A percentile compares a stretch with the other conserved stretches of the same genome.
phyloP scores from a whole-genome alignment of 2,888 invertebrate genomes.

The Cistogaster globosa region DNA sequence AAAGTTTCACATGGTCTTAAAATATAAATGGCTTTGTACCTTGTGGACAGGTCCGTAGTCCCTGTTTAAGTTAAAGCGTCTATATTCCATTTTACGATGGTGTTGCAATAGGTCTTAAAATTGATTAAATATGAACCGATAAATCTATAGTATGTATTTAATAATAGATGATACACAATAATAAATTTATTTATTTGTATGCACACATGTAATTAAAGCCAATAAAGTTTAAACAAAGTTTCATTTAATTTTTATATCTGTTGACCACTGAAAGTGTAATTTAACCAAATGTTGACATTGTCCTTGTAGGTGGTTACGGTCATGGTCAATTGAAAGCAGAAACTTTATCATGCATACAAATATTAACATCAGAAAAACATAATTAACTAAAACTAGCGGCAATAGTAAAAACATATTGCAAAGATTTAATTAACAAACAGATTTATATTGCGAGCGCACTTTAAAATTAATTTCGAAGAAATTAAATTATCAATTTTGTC shows the following conservation, averaged over 20 bases:
- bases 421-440: conserved; percentile 1
- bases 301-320: conserved; percentile 48
- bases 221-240: conserved; percentile 48
- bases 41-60: too few species aligned
- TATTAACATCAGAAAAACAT: conserved; percentile 31
- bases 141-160: too few species aligned
- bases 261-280: conserved; percentile 53
- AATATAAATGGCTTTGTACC: too few species aligned
- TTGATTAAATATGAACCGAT: too few species aligned
- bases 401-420: conserved; percentile 17
- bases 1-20: too few species aligned
- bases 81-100: too few species aligned
- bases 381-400: conserved; percentile 44
- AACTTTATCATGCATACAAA: conserved; percentile 12
- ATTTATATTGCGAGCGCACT: neutral
- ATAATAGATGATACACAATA: neutral
- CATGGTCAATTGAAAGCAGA: conserved; percentile 52
- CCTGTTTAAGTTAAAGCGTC: too few species aligned
- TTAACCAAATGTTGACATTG: conserved; percentile 61
- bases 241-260: conserved; percentile 56
- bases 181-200: conserved; percentile 41
- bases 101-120: too few species aligned
- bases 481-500: neutral
- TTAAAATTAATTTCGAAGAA: neutral
- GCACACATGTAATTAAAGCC: conserved; percentile 45